These are phyloP conservation scores for Delia radicum DNA, from an alignment of 1,140 invertebrate genomes.

Conservation along the genomic window DNA sequence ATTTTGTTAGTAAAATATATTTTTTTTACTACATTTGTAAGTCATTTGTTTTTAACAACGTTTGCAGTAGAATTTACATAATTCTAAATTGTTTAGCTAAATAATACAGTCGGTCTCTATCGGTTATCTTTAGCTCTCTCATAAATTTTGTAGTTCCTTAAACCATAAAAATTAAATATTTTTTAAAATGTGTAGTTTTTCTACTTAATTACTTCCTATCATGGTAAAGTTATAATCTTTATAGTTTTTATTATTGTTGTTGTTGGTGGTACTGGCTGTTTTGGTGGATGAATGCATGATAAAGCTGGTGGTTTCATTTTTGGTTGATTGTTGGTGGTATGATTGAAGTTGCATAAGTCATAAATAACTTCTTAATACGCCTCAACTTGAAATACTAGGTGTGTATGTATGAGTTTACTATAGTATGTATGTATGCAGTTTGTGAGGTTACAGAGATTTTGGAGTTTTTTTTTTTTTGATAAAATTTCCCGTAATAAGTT, in stretches of 20 bases:
- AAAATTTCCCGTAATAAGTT: conserved; percentile 10
- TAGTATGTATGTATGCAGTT: not conserved
- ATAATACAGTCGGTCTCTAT: no score
- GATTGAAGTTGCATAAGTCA: conserved; percentile 15
- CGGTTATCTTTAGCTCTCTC: no score
- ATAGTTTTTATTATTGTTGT: not conserved
- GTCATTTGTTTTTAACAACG: no score
- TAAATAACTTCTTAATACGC: conserved; percentile 21
- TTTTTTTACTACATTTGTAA: no score
- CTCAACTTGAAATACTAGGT: not conserved
- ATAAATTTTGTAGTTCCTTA: no score
- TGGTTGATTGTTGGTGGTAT: conserved; percentile 6
- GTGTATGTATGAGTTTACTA: not conserved
- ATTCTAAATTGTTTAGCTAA: no score
- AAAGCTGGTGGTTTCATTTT: not conserved
- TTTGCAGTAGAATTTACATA: no score
- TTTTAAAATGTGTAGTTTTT: no score
- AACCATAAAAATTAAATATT: no score
- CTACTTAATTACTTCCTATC: conserved; percentile 16
- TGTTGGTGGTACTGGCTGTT: no score
- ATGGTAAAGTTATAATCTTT: not conserved
- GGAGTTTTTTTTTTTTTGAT: not conserved
- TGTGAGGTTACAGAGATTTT: not conserved
- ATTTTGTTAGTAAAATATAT: no score
- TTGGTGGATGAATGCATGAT: no score